Evolutionary conservation across 2,113 vertebrate genomes (phyloP).

Genomic region (Megaptera novaeangliae): DNA sequence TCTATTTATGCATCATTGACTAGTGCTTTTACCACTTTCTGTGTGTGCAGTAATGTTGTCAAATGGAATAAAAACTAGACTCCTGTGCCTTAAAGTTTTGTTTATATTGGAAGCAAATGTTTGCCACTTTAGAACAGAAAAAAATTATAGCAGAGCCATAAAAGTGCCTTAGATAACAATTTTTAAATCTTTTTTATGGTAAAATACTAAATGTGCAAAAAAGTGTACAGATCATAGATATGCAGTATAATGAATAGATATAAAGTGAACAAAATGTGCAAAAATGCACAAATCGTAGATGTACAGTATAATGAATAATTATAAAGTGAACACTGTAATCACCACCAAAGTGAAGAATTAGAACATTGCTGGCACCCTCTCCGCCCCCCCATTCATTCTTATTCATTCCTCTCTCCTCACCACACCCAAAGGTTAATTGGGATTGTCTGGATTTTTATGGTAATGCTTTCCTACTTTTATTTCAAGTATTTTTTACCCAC

Average conservation of each 20-base stretch:
- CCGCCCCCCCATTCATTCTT: not conserved
- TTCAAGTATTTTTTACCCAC: not conserved
- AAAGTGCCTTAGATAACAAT: not conserved
- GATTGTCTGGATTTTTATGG: not conserved
- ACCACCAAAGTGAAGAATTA: not conserved
- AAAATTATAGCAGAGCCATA: not conserved
- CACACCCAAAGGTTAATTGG: not conserved
- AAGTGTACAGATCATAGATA: not conserved
- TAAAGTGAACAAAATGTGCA: not conserved
- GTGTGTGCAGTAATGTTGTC: not conserved
- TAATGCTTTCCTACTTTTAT: not conserved
- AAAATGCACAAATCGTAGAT: not conserved
- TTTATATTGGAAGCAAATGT: not conserved
- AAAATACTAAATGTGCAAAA: not conserved
- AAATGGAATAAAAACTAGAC: not conserved
- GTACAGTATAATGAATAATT: not conserved
- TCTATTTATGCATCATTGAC: not conserved
- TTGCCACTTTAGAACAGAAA: not conserved
- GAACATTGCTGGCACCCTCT: not conserved
- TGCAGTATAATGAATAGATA: not conserved
- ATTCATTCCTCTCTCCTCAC: not conserved
- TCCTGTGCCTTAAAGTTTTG: not conserved
- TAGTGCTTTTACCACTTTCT: not conserved
- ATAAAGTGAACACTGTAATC: not conserved
- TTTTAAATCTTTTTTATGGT: not conserved